phyloP scores from a whole-genome alignment of 2,888 invertebrate genomes.

The Standfussiana lucernea region DNA sequence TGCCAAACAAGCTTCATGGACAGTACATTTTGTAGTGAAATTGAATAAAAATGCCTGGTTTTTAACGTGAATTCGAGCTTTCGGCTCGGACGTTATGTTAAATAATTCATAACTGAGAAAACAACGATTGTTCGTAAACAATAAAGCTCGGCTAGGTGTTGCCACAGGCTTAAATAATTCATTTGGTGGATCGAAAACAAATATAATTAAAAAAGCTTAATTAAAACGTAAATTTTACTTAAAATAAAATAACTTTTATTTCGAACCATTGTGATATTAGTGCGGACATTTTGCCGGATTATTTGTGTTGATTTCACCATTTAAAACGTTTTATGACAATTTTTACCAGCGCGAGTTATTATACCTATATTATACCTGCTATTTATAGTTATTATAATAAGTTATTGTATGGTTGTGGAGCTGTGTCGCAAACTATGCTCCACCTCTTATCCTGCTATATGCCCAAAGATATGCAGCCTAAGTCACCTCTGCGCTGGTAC shows the following conservation, averaged over 20 bases:
- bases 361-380: too few species aligned
- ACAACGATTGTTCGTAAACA: constrained; percentile 48
- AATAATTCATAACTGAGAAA: constrained; percentile 46
- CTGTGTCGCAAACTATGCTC: too few species aligned
- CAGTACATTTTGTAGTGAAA: constrained; percentile 25
- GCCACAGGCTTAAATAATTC: constrained; percentile 30
- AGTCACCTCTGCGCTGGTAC: too few species aligned
- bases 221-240: constrained; percentile 41
- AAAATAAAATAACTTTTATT: too few species aligned
- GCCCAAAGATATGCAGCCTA: too few species aligned
- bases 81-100: constrained; percentile 10
- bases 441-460: too few species aligned
- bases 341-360: neutral
- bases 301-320: neutral
- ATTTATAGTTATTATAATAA: neutral
- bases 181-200: constrained; percentile 47
- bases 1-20: constrained; percentile 16
- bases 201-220: constrained; percentile 52
- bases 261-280: too few species aligned
- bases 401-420: too few species aligned
- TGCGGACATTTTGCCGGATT: too few species aligned
- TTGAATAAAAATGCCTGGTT: constrained; percentile 23
- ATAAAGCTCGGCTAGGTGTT: constrained; percentile 24
- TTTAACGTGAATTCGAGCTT: constrained; percentile 19
- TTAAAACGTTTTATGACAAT: neutral